Percentiles rank a stretch among this genome's conserved stretches.
phyloP scores from a whole-genome alignment of 2,888 invertebrate genomes.

The Cephus nigrinus region DNA sequence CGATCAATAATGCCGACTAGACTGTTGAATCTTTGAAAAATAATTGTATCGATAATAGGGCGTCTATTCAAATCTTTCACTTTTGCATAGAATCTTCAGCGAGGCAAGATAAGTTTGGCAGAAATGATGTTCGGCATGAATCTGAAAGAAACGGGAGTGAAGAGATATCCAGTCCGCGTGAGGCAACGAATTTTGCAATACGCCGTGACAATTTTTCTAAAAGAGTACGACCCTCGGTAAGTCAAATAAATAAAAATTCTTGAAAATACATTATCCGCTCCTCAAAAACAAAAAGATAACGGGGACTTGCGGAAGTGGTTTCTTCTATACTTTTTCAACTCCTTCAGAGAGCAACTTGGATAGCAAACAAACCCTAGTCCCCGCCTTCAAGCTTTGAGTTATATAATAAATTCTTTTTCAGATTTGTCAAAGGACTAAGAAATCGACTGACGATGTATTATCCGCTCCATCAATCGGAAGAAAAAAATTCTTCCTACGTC shows the following conservation, averaged over 20 bases:
- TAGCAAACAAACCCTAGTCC: not conserved
- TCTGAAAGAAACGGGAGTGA: conserved; percentile 89
- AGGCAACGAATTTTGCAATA: conserved; percentile 89
- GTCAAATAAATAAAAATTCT: conserved; percentile 41
- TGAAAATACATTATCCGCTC: not conserved
- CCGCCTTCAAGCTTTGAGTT: not conserved
- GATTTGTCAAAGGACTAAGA: conserved; percentile 80
- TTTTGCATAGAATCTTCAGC: conserved; percentile 77
- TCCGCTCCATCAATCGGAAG: conserved; percentile 74
- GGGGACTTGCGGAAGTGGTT: not conserved
- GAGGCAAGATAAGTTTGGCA: conserved; percentile 84
- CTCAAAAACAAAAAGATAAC: not conserved
- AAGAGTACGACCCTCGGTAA: conserved; percentile 82
- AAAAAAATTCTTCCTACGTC: conserved; percentile 54
- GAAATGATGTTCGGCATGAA: conserved; percentile 95
- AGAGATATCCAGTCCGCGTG: conserved; percentile 86
- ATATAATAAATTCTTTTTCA: conserved; percentile 64
- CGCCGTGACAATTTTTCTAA: conserved; percentile 88
- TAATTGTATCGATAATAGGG: not conserved
- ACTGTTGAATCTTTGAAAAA: not conserved
- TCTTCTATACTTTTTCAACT: conserved; percentile 9
- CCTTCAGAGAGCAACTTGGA: not conserved
- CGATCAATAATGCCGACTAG: not conserved
- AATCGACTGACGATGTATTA: conserved; percentile 77
- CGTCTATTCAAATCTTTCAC: not conserved